Conservation (phyloP, 2,888 invertebrate species). For the Metopia argyrocephala region DNA sequence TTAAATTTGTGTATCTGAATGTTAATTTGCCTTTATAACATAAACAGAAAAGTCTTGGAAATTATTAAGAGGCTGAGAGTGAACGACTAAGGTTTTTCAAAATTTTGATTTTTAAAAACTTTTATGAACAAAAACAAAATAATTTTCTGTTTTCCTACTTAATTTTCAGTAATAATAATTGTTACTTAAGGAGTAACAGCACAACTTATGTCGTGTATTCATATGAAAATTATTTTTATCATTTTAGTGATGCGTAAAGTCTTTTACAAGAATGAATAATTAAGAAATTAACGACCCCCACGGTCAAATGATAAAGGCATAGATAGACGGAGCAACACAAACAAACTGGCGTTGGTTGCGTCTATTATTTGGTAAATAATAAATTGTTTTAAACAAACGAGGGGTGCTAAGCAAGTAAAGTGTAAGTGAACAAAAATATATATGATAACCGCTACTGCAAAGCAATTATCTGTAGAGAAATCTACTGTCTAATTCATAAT, state of each 20-base stretch:
- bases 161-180: background rate
- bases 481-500: too few relatives aligned
- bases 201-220: constrained; percentile 20
- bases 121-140: background rate
- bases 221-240: constrained; percentile 46
- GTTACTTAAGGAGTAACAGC: background rate
- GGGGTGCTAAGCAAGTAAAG: too few relatives aligned
- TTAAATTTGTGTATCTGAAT: too few relatives aligned
- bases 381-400: constrained; percentile 3
- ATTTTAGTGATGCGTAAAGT: constrained; percentile 42
- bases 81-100: too few relatives aligned
- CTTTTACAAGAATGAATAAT: constrained; percentile 43
- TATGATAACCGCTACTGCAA: too few relatives aligned
- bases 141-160: background rate
- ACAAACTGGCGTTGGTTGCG: background rate
- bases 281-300: constrained; percentile 26
- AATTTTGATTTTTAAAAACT: too few relatives aligned
- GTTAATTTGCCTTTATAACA: too few relatives aligned
- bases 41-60: too few relatives aligned
- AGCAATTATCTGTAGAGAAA: too few relatives aligned
- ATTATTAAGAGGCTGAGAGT: too few relatives aligned
- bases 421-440: too few relatives aligned
- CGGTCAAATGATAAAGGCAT: background rate
- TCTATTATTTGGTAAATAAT: constrained; percentile 11
- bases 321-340: background rate